Conservation (phyloP, 2,888 invertebrate species). For the Leptinotarsa juncta region DNA sequence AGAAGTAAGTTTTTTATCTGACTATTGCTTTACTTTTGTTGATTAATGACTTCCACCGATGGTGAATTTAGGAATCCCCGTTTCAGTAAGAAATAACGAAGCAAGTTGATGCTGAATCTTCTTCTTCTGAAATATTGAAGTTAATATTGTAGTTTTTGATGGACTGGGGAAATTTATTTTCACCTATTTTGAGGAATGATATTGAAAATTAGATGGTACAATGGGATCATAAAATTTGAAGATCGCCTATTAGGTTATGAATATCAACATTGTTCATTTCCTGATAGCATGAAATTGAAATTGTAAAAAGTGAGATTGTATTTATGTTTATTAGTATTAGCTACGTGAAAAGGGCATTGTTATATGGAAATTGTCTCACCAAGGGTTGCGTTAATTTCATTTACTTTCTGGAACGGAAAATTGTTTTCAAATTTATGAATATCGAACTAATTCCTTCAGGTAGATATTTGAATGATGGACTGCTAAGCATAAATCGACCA, state of each 20-base stretch:
- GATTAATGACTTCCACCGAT: no score
- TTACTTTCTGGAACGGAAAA: no score
- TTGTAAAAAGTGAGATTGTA: constrained; percentile 16
- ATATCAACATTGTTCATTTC: neutral
- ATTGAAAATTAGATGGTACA: neutral
- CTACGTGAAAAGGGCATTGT: neutral
- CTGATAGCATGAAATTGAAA: neutral
- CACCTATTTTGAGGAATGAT: neutral
- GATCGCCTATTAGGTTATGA: neutral
- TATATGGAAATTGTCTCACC: neutral
- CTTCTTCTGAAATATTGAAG: no score
- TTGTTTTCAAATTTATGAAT: neutral
- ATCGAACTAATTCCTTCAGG: neutral
- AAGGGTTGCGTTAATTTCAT: neutral
- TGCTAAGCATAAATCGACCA: no score
- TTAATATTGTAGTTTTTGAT: no score
- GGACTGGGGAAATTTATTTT: no score
- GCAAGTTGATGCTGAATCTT: no score
- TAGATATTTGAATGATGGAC: no score
- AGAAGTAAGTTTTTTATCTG: no score
- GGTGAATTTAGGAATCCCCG: no score
- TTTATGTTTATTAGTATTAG: constrained; percentile 7
- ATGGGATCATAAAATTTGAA: constrained; percentile 14
- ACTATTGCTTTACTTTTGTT: no score
- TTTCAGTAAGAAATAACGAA: no score